Conservation (phyloP, 1,140 invertebrate species). For the Caenorhabditis elegans region WBcel235 BX284604.4:11268501-11269000, state of each 20-base stretch:
- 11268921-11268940: not conserved
- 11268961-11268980: not conserved
- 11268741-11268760: slow-evolving; percentile 48
- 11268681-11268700: not conserved
- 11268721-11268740: slow-evolving; percentile 49
- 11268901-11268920: not conserved
- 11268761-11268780: slow-evolving; percentile 6
- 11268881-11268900: not conserved
- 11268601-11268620: no score
- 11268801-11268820: not conserved
- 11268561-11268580: no score
- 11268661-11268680: no score
- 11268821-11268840: not conserved
- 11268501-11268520: no score
- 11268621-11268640: no score
- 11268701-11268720: not conserved
- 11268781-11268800: not conserved
- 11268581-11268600: no score
- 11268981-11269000: not conserved
- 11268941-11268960: not conserved
- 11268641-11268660: no score
- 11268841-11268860: not conserved
- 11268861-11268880: not conserved
- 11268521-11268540: no score
- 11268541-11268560: no score